Conservation (phyloP, 2,113 vertebrate genomes). For the Macrotis lagotis region DNA sequence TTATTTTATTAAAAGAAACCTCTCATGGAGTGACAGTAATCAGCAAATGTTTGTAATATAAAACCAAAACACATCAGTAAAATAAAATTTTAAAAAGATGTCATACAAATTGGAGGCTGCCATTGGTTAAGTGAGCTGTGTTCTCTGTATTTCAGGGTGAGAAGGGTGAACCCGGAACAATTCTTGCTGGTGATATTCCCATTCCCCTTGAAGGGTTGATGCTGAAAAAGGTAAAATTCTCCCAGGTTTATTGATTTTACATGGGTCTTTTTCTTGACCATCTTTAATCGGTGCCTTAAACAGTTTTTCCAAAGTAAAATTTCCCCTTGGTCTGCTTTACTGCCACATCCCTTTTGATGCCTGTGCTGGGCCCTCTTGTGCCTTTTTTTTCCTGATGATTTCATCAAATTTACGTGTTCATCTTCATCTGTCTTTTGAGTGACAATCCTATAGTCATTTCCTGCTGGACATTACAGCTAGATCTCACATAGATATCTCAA, state of each 20-base stretch:
- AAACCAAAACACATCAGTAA: not conserved
- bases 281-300: not conserved
- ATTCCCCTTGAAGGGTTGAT: slow-evolving; percentile 81
- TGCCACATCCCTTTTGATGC: not conserved
- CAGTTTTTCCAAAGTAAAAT: not conserved
- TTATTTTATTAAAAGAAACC: not conserved
- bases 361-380: not conserved
- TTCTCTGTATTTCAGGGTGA: slow-evolving; percentile 88
- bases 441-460: not conserved
- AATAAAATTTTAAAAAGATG: not conserved
- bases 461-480: not conserved
- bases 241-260: not conserved
- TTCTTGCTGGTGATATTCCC: slow-evolving; percentile 84
- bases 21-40: not conserved
- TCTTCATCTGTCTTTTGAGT: not conserved
- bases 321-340: not conserved
- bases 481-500: not conserved
- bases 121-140: not conserved
- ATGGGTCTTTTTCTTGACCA: not conserved
- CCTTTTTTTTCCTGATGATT: not conserved
- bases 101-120: not conserved
- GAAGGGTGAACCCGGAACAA: slow-evolving; percentile 90
- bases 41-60: not conserved
- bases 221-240: slow-evolving; percentile 83
- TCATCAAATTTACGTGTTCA: not conserved